A percentile compares a stretch with the other conserved stretches of the same genome.
These are phyloP conservation scores for Drosophila carrolli DNA, from an alignment of 1,140 invertebrate species.

Conservation along the genomic window DNA sequence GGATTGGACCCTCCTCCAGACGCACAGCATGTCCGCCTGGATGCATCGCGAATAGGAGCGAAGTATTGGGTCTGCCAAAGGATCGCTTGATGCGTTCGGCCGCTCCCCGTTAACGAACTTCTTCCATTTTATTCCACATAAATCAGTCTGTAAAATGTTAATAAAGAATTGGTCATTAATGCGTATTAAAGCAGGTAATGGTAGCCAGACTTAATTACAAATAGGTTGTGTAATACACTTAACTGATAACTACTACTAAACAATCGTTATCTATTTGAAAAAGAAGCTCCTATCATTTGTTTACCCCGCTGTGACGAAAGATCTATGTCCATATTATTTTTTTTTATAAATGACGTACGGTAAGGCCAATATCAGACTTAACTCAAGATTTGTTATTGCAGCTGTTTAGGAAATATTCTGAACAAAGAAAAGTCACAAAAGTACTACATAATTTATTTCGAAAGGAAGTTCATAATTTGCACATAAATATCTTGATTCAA, in stretches of 20 bases:
- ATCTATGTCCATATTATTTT: conserved; percentile 10
- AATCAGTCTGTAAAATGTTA: conserved; percentile 91
- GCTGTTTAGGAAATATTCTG: neutral
- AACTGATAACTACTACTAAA: conserved; percentile 13
- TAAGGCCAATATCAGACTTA: neutral
- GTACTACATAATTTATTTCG: neutral
- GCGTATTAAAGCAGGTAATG: conserved; percentile 11
- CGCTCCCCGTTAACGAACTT: conserved; percentile 92
- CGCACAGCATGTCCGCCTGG: conserved; percentile 96
- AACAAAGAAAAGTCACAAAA: neutral
- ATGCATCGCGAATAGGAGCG: conserved; percentile 97
- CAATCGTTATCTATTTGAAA: conserved; percentile 8
- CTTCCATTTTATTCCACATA: conserved; percentile 99
- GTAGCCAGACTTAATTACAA: conserved; percentile 11
- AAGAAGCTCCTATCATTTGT: conserved; percentile 17
- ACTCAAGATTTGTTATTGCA: conserved; percentile 17
- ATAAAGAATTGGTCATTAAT: conserved; percentile 18
- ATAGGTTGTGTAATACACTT: conserved; percentile 16
- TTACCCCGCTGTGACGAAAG: conserved; percentile 28
- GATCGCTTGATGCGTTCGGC: conserved; percentile 87
- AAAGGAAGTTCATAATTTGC: no score
- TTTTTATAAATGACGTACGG: conserved; percentile 22
- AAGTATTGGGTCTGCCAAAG: conserved; percentile 96
- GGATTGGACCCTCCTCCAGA: conserved; percentile 94
- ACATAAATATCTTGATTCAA: no score